Percentiles rank a stretch among this genome's conserved stretches.
Conservation (phyloP, 1,140 invertebrate genomes). For the Trichogramma pretiosum region DNA sequence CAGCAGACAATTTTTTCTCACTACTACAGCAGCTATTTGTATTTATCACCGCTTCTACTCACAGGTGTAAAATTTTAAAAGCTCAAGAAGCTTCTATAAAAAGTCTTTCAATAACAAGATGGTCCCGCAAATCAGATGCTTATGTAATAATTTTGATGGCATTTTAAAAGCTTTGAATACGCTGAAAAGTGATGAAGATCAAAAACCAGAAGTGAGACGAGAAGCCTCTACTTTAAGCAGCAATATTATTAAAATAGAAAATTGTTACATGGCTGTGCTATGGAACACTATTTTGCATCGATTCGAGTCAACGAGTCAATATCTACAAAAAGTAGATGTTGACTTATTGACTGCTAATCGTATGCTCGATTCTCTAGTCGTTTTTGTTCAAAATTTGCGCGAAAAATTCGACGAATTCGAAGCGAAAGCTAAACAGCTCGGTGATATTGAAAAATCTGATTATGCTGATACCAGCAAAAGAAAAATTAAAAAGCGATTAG, state of each 20-base stretch:
- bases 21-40: conserved; percentile 11
- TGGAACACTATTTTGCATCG: conserved; percentile 8
- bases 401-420: conserved; percentile 6
- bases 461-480: conserved; percentile 8
- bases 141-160: not conserved
- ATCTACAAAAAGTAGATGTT: conserved; percentile 9
- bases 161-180: not conserved
- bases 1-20: conserved; percentile 10
- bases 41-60: conserved; percentile 15
- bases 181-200: not conserved
- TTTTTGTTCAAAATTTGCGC: conserved; percentile 2
- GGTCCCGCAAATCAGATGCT: conserved; percentile 4
- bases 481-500: conserved; percentile 1
- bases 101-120: conserved; percentile 3
- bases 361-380: conserved; percentile 5
- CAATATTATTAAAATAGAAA: conserved; percentile 5
- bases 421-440: conserved; percentile 8
- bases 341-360: conserved; percentile 5
- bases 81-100: too few species aligned
- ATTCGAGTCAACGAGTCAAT: conserved; percentile 3
- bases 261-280: conserved; percentile 9
- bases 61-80: conserved; percentile 5
- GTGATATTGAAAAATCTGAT: conserved; percentile 1
- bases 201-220: not conserved
- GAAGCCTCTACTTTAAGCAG: conserved; percentile 2